phyloP scores from a whole-genome alignment of 2,888 invertebrate species.

The Rhimphoctona megacephalus region DNA sequence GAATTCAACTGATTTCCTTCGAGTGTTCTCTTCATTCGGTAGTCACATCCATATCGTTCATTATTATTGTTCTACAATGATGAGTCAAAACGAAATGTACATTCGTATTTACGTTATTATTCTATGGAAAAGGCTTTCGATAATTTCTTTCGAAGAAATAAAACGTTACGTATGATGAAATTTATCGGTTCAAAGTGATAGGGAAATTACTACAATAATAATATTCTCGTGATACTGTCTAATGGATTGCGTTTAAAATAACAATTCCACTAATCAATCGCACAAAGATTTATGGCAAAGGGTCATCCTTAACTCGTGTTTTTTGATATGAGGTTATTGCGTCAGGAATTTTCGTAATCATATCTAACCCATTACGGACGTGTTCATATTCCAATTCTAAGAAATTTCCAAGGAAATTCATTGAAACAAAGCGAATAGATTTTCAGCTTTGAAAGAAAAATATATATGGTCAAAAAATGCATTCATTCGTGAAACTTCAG shows the following conservation, averaged over 20 bases:
- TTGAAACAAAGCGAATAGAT: neutral
- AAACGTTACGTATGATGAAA: neutral
- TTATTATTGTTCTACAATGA: too few relatives aligned
- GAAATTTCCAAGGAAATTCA: neutral
- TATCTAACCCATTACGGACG: neutral
- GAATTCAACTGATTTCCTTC: constrained; percentile 6
- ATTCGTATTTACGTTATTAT: too few relatives aligned
- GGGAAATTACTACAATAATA: neutral
- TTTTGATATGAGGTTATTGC: neutral
- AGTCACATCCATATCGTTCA: too few relatives aligned
- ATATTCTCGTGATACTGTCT: neutral
- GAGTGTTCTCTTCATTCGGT: neutral
- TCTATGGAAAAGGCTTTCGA: neutral
- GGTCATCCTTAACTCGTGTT: neutral
- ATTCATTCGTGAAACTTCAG: neutral
- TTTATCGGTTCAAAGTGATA: neutral
- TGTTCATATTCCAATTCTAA: too few relatives aligned
- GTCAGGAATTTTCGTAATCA: neutral
- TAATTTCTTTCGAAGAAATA: neutral
- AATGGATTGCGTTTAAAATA: neutral
- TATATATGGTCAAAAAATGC: too few relatives aligned
- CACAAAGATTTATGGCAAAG: neutral
- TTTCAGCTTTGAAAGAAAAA: neutral
- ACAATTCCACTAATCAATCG: neutral
- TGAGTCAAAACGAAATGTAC: too few relatives aligned